Evolutionary conservation across 2,797 vertebrate species (phyloP), one percentile per base, ranked within the genome.

Genomic region (Bradypus variegatus): DNA sequence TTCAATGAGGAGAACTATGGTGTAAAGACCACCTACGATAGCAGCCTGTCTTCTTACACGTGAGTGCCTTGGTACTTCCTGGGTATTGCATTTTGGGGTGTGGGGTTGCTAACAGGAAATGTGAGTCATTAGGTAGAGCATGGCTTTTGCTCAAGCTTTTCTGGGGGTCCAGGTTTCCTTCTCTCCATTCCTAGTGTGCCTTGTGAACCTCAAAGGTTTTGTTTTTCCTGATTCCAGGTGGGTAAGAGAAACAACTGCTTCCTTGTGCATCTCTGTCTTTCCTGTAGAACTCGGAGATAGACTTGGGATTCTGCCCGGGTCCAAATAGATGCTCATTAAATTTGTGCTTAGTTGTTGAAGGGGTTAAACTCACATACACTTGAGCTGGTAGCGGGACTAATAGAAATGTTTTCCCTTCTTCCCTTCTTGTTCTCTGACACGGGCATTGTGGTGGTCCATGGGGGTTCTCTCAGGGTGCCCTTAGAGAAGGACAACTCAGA

Each of bases 1-100:
- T 99, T 97, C 96, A 99, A 99, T 81, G 98, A 99, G 96, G 98
- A 98, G 92, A 99, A 98, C 93, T 99, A 99, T 27, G 98, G 98
- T 13, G 97, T 99, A 84, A 99, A 98, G 58, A 99, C 98, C 19
- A 99, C 98, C 0, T 99, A 99, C 75, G 98, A 99, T 95, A 98
- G 98, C 94, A 99, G 98, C 93, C 98, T 99, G 48, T 98, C 98
- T 33, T 98, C 98, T 96, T 99, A 99, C 92, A 99, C 98, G 98
- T 99, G 96, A 97, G 98, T 98, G 21, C 93, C 25, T 80, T 27
- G 58, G 13, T 50, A 18, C 41, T 78, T 60, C 29, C 8, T 4
- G 16, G 14, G 6, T 48, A 25, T 41, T 41, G 5, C 21, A 8
- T 5, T 60, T 41, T 48, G 45, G 27, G 41, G 23, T 31, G 0